phyloP scores from a whole-genome alignment of 2,797 vertebrate genomes.

The Acestrorhynchus altus region DNA sequence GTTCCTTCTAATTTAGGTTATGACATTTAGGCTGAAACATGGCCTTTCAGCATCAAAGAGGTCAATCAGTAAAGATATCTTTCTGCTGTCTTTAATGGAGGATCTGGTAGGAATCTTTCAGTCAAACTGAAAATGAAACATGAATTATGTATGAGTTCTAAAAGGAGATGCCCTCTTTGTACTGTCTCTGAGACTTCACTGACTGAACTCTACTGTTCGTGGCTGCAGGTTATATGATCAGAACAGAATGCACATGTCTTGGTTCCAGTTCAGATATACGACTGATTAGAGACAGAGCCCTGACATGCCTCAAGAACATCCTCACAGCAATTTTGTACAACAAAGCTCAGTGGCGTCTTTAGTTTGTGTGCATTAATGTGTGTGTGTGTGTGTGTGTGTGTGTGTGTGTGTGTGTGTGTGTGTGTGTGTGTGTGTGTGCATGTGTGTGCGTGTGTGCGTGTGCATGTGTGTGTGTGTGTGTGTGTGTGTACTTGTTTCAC shows the following conservation, averaged over 20 bases:
- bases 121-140: neutral
- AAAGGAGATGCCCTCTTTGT: neutral
- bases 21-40: neutral
- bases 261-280: neutral
- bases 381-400: neutral
- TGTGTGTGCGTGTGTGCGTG: neutral
- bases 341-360: neutral
- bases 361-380: neutral
- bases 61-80: constrained; percentile 1
- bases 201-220: neutral
- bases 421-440: neutral
- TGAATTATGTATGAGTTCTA: neutral
- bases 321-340: neutral
- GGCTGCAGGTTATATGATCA: neutral
- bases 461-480: neutral
- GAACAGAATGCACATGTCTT: neutral
- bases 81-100: neutral
- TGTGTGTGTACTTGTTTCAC: neutral
- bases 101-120: neutral
- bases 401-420: neutral
- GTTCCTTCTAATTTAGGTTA: neutral
- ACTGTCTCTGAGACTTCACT: neutral
- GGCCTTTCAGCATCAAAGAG: neutral
- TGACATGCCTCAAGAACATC: neutral
- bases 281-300: constrained; percentile 3